A percentile compares a stretch with the other conserved stretches of the same genome.
These are phyloP conservation scores for Megaceryle maxima DNA, from an alignment of 2,113 vertebrate genomes.

Conservation along the genomic window DNA sequence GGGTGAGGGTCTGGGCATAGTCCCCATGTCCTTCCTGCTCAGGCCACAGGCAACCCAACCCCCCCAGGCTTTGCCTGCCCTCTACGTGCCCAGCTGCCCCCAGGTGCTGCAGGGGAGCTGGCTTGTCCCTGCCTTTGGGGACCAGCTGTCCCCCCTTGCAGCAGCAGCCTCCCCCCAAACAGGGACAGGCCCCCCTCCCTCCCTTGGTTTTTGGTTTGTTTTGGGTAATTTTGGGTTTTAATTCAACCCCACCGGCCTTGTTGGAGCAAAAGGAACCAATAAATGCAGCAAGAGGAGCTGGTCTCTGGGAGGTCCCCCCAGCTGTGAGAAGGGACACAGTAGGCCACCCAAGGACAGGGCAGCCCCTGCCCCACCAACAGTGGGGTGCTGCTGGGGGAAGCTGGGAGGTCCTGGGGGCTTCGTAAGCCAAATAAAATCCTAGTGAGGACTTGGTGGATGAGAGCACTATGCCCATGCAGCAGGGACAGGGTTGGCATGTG, in stretches of 20 bases:
- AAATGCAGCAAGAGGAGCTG: conserved; percentile 22
- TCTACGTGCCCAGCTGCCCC: neutral
- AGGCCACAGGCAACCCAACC: neutral
- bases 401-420: neutral
- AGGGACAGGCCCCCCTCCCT: neutral
- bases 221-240: conserved; percentile 39
- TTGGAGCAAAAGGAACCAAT: conserved; percentile 56
- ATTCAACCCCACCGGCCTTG: conserved; percentile 15
- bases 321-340: neutral
- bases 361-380: neutral
- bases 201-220: neutral
- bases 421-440: accelerated
- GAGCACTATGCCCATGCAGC: accelerated
- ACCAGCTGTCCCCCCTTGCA: neutral
- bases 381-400: neutral
- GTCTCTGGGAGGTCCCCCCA: neutral
- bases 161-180: neutral
- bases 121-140: neutral
- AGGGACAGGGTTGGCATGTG: accelerated
- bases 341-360: neutral
- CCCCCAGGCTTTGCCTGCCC: neutral
- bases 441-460: neutral
- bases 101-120: neutral
- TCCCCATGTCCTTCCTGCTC: accelerated
- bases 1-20: accelerated